Percentiles rank a stretch among this genome's conserved stretches.
Evolutionary conservation across 64 coral and sea anemone genomes (phyloP).

Genomic region (Actinia tenebrosa): DNA sequence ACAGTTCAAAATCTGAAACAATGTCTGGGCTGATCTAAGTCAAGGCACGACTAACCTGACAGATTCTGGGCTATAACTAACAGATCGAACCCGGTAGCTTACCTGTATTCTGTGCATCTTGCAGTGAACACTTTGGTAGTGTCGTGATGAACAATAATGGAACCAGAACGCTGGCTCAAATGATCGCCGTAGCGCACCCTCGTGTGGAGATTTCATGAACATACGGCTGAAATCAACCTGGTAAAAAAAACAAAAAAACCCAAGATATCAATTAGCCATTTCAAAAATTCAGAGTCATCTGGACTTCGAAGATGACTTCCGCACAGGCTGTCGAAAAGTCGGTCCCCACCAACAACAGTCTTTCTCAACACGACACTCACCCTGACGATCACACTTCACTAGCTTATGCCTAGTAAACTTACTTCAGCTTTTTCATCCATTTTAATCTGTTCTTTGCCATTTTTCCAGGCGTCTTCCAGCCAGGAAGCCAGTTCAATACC

Average conservation of each 20-base stretch:
- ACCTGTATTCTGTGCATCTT: conserved; percentile 97
- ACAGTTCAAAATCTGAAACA: no score
- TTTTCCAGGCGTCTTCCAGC: conserved; percentile 97
- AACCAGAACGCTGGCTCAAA: conserved; percentile 96
- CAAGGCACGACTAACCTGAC: no score
- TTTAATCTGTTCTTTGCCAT: conserved; percentile 39
- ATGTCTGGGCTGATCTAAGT: no score
- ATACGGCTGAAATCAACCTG: conserved; percentile 90
- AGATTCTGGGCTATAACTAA: no score
- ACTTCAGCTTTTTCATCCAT: conserved; percentile 51
- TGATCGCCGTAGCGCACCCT: conserved; percentile 56
- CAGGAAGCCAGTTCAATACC: conserved; percentile 74
- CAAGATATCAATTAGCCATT: no score
- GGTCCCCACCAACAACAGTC: no score
- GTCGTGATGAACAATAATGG: conserved; percentile 61
- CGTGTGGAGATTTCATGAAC: conserved; percentile 62
- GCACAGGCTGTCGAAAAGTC: no score
- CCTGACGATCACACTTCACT: no score
- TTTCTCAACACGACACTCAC: no score
- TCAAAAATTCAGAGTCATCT: no score
- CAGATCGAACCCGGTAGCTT: neutral
- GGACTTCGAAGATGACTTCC: no score
- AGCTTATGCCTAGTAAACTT: neutral
- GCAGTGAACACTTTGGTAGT: conserved; percentile 83
- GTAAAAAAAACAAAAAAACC: neutral